Conservation (phyloP, 2,113 vertebrate genomes). For the Hydropotes inermis region DNA sequence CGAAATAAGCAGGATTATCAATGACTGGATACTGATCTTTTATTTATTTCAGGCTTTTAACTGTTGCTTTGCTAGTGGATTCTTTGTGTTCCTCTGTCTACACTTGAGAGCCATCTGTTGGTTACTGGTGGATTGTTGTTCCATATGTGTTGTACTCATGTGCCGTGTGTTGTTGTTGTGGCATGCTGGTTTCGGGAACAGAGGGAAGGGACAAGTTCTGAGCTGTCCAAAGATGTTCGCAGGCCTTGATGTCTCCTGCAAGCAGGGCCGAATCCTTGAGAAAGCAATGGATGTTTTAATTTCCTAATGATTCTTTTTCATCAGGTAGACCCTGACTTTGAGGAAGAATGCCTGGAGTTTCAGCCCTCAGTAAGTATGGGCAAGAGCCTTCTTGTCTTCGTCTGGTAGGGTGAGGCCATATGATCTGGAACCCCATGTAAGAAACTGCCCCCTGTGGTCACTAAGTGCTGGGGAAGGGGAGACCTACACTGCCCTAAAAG, state of each 20-base stretch:
- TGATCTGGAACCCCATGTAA: background rate
- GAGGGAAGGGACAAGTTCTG: conserved; percentile 50
- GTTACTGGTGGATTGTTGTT: conserved; percentile 26
- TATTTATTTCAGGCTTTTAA: background rate
- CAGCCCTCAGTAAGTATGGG: conserved; percentile 92
- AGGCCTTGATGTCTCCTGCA: conserved; percentile 83
- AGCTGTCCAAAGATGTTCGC: conserved; percentile 82
- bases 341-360: conserved; percentile 93
- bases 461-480: conserved; percentile 12
- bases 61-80: background rate
- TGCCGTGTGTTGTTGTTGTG: conserved; percentile 44
- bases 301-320: conserved; percentile 85
- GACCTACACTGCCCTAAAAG: background rate
- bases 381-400: conserved; percentile 72
- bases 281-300: conserved; percentile 83
- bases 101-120: background rate
- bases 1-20: background rate
- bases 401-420: conserved; percentile 69
- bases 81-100: background rate
- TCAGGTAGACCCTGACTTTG: conserved; percentile 96
- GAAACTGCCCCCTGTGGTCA: background rate
- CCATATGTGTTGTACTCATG: background rate
- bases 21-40: background rate
- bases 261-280: conserved; percentile 84
- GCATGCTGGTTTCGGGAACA: conserved; percentile 57